Conservation (phyloP, 30 jellyfish, hydroid and myxozoan species). For the Nemopilema nomurai region DNA sequence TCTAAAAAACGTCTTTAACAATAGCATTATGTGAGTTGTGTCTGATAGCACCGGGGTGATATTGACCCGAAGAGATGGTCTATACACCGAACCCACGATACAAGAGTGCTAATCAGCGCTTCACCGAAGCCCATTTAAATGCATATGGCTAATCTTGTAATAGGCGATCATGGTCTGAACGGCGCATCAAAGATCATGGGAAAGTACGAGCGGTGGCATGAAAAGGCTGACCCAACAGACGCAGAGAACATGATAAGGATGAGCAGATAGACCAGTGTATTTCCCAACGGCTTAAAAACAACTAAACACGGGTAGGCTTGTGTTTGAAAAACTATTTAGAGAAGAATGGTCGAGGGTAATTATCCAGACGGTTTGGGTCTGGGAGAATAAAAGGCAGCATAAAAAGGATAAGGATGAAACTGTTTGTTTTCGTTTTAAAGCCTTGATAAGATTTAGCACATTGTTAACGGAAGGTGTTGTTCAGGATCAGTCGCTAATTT, state of each 20-base stretch:
- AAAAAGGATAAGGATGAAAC: constrained; percentile 26
- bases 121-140: too few species aligned
- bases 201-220: constrained; percentile 22
- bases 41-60: not conserved
- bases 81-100: too few species aligned
- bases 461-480: constrained; percentile 28
- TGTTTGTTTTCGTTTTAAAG: constrained; percentile 45
- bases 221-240: constrained; percentile 34
- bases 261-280: constrained; percentile 54
- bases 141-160: too few species aligned
- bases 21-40: not conserved
- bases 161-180: not conserved
- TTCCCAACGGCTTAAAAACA: constrained; percentile 49
- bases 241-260: constrained; percentile 72
- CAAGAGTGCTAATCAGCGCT: too few species aligned
- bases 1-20: too few species aligned
- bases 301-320: constrained; percentile 46
- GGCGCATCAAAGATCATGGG: constrained; percentile 5
- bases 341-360: constrained; percentile 16
- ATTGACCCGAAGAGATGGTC: too few species aligned
- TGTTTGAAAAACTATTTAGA: constrained; percentile 41
- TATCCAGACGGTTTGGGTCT: constrained; percentile 3
- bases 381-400: not conserved
- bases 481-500: constrained; percentile 68
- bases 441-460: constrained; percentile 34